These are phyloP conservation scores for Petrocephalus schoutedeni DNA, from an alignment of 2,797 vertebrate species.

Conservation along the genomic window DNA sequence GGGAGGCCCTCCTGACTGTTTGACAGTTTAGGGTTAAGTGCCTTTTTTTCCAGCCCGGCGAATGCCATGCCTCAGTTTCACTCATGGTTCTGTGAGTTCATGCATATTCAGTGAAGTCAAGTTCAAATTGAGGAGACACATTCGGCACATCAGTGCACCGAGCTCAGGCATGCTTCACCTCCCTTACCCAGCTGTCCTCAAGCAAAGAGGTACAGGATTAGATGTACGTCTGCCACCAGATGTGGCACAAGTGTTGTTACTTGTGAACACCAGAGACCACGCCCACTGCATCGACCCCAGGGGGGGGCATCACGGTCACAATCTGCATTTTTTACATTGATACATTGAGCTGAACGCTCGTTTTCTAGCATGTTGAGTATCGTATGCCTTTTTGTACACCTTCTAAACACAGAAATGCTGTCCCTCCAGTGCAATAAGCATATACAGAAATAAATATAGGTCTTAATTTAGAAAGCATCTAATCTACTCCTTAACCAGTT, in stretches of 20 bases:
- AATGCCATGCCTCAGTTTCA: not conserved
- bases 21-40: not conserved
- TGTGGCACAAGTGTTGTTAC: not conserved
- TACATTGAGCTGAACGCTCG: not conserved
- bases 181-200: not conserved
- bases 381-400: no score
- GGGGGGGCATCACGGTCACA: not conserved
- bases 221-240: not conserved
- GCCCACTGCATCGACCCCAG: not conserved
- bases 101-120: slow-evolving; percentile 8
- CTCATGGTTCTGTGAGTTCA: not conserved
- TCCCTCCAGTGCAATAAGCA: not conserved
- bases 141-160: not conserved
- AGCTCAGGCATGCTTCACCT: not conserved
- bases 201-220: not conserved
- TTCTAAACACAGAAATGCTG: not conserved
- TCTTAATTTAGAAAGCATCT: not conserved
- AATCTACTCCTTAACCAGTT: not conserved
- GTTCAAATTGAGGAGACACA: not conserved
- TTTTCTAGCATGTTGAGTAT: not conserved
- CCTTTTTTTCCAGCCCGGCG: not conserved
- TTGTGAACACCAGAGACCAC: not conserved
- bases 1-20: not conserved
- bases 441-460: not conserved
- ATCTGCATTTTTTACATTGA: not conserved